phyloP scores from a whole-genome alignment of 2,888 invertebrate genomes.

The Agrochola circellaris region DNA sequence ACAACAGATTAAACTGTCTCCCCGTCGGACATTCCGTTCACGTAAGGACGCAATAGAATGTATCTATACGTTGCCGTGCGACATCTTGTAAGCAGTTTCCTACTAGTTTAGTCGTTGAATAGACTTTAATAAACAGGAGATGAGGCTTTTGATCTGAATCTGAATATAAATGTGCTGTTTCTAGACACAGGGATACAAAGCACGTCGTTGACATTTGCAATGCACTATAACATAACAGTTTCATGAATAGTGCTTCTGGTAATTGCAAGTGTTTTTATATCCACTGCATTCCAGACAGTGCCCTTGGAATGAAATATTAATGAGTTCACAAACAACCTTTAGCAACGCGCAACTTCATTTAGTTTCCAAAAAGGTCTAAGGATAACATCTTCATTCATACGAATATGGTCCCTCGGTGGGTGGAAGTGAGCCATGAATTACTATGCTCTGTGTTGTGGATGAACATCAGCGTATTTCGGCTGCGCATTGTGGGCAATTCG shows the following conservation, averaged over 20 bases:
- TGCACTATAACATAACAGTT: slow-evolving; percentile 55
- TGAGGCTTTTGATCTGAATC: slow-evolving; percentile 75
- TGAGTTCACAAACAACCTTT: slow-evolving; percentile 68
- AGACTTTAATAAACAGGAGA: slow-evolving; percentile 73
- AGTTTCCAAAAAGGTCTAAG: slow-evolving; percentile 69
- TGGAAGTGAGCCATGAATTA: slow-evolving; percentile 72
- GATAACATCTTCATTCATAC: slow-evolving; percentile 71
- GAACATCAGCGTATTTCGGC: slow-evolving; percentile 80
- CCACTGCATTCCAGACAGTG: slow-evolving; percentile 63
- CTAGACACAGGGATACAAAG: slow-evolving; percentile 51
- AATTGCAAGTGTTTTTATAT: slow-evolving; percentile 58
- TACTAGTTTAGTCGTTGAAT: slow-evolving; percentile 69
- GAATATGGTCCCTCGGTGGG: slow-evolving; percentile 69
- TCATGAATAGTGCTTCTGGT: slow-evolving; percentile 39
- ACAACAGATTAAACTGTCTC: slow-evolving; percentile 65
- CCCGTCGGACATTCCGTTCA: slow-evolving; percentile 60
- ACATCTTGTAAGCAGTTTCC: slow-evolving; percentile 71
- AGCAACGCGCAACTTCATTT: slow-evolving; percentile 51
- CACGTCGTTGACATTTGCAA: slow-evolving; percentile 59
- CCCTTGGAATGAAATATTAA: slow-evolving; percentile 70
- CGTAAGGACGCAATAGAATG: slow-evolving; percentile 61
- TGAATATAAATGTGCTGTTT: slow-evolving; percentile 69
- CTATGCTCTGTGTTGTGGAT: slow-evolving; percentile 67
- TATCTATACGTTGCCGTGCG: slow-evolving; percentile 55
- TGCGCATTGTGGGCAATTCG: slow-evolving; percentile 88